Evolutionary conservation across 2,888 invertebrate species (phyloP).

Genomic region (Leptopilina drosophilae): DNA sequence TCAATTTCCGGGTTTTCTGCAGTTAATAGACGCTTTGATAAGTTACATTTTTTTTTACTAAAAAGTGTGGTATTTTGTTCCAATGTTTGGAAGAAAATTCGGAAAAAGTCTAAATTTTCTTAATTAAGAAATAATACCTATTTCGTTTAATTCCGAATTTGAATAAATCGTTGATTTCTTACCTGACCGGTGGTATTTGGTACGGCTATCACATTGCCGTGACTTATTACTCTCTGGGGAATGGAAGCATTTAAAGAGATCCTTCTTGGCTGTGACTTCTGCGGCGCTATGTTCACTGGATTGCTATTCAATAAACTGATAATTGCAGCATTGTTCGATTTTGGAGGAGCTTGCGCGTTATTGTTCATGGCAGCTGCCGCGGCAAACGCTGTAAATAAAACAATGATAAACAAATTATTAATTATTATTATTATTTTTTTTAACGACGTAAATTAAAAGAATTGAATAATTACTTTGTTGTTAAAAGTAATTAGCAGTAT

Average conservation of each 20-base stretch:
- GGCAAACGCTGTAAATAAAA: conserved; percentile 66
- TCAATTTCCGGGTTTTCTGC: no score
- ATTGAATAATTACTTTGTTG: no score
- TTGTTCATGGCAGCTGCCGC: conserved; percentile 76
- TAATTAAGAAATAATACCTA: no score
- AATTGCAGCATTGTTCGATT: conserved; percentile 84
- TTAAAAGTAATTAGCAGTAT: background rate
- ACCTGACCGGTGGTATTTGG: conserved; percentile 73
- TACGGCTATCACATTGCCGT: conserved; percentile 75
- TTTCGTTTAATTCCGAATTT: no score
- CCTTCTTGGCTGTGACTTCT: conserved; percentile 72
- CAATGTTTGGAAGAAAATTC: no score
- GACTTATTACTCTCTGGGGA: conserved; percentile 72
- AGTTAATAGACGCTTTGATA: no score
- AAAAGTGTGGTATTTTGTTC: no score
- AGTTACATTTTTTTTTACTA: no score
- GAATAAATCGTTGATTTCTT: background rate
- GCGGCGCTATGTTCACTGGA: conserved; percentile 80
- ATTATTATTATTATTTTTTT: no score
- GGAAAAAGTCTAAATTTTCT: no score
- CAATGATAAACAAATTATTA: background rate
- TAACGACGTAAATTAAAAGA: no score
- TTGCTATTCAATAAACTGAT: conserved; percentile 88
- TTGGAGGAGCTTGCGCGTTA: conserved; percentile 73
- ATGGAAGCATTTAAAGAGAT: conserved; percentile 73